Evolutionary conservation across 2,888 invertebrate genomes (phyloP).

Genomic region (Keiferia lycopersicella): DNA sequence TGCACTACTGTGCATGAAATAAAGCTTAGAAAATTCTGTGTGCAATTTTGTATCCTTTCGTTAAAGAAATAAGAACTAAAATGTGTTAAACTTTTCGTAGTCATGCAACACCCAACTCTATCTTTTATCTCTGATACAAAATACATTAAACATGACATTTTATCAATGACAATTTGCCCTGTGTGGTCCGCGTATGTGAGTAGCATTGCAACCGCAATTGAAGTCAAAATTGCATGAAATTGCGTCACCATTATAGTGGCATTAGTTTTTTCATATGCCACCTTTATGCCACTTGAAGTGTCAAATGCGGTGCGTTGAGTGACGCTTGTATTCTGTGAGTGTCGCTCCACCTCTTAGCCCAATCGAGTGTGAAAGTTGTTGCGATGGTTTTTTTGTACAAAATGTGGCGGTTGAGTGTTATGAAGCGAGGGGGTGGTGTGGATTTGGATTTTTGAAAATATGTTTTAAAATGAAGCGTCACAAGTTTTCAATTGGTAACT

Average conservation of each 20-base stretch:
- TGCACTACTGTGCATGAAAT: conserved; percentile 9
- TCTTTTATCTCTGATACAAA: neutral
- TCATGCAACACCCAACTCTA: neutral
- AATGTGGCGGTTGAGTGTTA: conserved; percentile 7
- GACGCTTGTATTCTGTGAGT: conserved; percentile 53
- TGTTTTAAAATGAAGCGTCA: neutral
- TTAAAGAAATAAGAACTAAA: neutral
- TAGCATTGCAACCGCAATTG: conserved; percentile 55
- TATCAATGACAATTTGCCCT: conserved; percentile 27
- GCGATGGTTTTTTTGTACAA: conserved; percentile 5
- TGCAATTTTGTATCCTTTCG: neutral
- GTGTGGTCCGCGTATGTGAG: conserved; percentile 71
- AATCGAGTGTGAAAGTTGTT: conserved; percentile 45
- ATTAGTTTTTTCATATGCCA: conserved; percentile 34
- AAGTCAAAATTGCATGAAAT: conserved; percentile 72
- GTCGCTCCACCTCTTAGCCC: conserved; percentile 53
- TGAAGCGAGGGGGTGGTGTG: neutral
- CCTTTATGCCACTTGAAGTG: conserved; percentile 38
- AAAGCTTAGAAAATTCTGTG: neutral
- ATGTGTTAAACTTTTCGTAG: neutral
- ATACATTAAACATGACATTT: neutral
- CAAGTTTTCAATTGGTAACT: too few species aligned
- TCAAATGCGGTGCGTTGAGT: conserved; percentile 53
- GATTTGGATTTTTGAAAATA: neutral
- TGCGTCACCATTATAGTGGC: conserved; percentile 59